Conservation (phyloP, 2,797 vertebrate species). For the Lepilemur septentrionalis region DNA sequence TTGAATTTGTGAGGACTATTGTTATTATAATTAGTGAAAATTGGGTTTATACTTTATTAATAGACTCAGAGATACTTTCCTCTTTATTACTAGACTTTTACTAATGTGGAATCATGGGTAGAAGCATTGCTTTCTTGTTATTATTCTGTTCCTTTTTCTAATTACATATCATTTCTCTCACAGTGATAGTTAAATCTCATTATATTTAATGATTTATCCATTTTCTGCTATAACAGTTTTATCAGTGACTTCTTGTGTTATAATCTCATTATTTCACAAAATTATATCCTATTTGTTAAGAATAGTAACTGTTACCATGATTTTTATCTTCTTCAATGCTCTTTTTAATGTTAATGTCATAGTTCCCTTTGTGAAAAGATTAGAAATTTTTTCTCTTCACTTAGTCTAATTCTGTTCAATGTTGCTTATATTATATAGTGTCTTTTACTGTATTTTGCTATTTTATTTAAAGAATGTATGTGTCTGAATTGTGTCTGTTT, state of each 20-base stretch:
- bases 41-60: conserved; percentile 57
- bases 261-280: conserved; percentile 78
- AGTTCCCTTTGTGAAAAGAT: conserved; percentile 57
- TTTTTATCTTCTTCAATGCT: conserved; percentile 60
- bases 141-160: conserved; percentile 66
- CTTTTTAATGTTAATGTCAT: conserved; percentile 44
- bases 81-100: conserved; percentile 57
- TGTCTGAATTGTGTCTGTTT: conserved; percentile 56
- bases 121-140: conserved; percentile 67
- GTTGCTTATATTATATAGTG: conserved; percentile 34
- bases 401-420: conserved; percentile 46
- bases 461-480: conserved; percentile 72
- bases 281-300: conserved; percentile 74
- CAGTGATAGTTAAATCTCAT: conserved; percentile 73
- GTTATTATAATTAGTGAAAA: conserved; percentile 60
- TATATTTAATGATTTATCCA: conserved; percentile 74
- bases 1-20: conserved; percentile 40
- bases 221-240: conserved; percentile 68
- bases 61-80: conserved; percentile 44
- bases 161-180: conserved; percentile 72
- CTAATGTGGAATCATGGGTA: conserved; percentile 22
- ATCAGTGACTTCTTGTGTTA: conserved; percentile 74
- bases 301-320: conserved; percentile 59
- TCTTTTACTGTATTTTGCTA: conserved; percentile 44
- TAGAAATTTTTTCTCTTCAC: conserved; percentile 45